Evolutionary conservation across 2,113 vertebrate species (phyloP).

Genomic region (Albula goreensis): DNA sequence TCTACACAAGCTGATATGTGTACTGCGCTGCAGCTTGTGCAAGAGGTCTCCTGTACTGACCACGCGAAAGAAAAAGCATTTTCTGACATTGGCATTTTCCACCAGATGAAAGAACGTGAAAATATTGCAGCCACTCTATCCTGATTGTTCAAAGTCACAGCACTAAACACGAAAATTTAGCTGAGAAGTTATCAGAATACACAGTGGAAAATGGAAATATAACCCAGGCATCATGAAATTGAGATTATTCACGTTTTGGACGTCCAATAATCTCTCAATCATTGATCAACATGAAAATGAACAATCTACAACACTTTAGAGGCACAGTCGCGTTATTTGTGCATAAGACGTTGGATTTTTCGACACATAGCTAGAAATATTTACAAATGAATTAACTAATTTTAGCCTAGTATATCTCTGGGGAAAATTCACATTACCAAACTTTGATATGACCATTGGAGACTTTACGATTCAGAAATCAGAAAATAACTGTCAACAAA

Average conservation of each 20-base stretch:
- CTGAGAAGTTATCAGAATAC: background rate
- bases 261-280: background rate
- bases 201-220: background rate
- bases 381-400: too few relatives aligned
- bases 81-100: background rate
- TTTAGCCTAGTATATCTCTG: too few relatives aligned
- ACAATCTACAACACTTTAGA: background rate
- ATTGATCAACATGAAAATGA: background rate
- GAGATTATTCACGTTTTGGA: background rate
- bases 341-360: background rate
- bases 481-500: too few relatives aligned
- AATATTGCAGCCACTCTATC: background rate
- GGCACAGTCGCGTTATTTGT: background rate
- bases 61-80: constrained; percentile 3
- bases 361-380: too few relatives aligned
- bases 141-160: background rate
- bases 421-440: too few relatives aligned
- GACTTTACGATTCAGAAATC: too few relatives aligned
- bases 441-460: background rate
- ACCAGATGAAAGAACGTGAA: background rate
- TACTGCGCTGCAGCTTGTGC: constrained; percentile 9
- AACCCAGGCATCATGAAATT: background rate
- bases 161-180: background rate
- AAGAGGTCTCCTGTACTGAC: constrained; percentile 13
- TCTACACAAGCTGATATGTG: background rate